Evolutionary conservation across 2,888 invertebrate species (phyloP), one percentile per base, ranked within the genome.

Genomic region (Scelioninae gen. 2): DNA sequence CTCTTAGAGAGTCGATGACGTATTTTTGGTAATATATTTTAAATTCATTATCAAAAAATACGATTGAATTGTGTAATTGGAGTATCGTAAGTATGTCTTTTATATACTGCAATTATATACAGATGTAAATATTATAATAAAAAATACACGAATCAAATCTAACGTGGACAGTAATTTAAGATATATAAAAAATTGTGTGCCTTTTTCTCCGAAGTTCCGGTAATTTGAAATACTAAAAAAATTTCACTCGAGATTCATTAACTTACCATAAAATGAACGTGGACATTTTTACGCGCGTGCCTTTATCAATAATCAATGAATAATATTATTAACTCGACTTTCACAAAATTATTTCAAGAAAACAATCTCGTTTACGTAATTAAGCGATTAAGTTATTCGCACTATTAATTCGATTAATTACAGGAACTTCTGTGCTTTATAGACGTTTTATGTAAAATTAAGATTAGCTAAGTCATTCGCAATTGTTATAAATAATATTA

Each of bases 221-320:
- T 39, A 25, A 22, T 52, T 63, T 1, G 25, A 43, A 61, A 61
- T 11, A 46, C 33, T 31, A 4, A 48, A 61, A 39, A 43, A 55
- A 55, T 64, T 64, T 65, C 65, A 35, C 48, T 41, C 13, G 19
- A 13, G 22, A 11, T 65, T 48, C 35, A 61, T 63, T 52, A 63
- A 11, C 11, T 46, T 5, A 33, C 6, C 13, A 41, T 41, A 48
- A 65, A 55, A 48, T 55, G 6, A 35, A 28, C 10, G 25, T 6
- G 13, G 7, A 16, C 6, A 60, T 60, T 63, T 63, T 45, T 52
- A 31, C n/a, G 5, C 7, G 19, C 31, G n/a, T 15, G 13, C 4
- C 11, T 22, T 28, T 35, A 65, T 55, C 43, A 65, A 55, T 53
- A 53, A 55, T 48, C 55, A 45, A 55, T 65, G 18, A 64, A 45